Evolutionary conservation across 2,113 vertebrate genomes (phyloP).

Genomic region (Oreochromis niloticus): DNA sequence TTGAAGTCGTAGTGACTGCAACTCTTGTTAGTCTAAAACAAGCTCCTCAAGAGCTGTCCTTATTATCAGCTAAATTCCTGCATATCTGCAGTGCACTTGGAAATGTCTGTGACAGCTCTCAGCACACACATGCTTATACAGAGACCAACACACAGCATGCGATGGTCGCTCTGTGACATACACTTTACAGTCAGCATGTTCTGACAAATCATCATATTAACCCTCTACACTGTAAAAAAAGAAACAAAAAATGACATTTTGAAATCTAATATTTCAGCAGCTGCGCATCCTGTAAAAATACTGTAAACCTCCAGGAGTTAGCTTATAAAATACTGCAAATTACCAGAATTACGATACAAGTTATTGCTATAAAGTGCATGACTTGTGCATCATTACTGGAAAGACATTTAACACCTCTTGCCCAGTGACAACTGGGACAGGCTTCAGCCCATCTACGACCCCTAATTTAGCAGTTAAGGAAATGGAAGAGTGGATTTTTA

Average conservation of each 20-base stretch:
- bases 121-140: background rate
- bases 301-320: background rate
- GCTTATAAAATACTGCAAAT: background rate
- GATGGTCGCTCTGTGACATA: background rate
- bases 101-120: background rate
- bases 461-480: background rate
- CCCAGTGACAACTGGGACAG: background rate
- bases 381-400: background rate
- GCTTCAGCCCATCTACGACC: background rate
- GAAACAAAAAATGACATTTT: background rate
- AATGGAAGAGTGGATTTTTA: too few species aligned
- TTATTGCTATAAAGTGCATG: background rate
- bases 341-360: background rate
- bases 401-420: background rate
- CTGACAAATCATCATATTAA: background rate
- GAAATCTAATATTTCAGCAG: background rate
- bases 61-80: background rate
- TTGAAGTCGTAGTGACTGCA: background rate
- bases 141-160: background rate
- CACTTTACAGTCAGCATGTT: background rate
- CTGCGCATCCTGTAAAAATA: background rate
- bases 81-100: background rate
- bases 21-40: background rate
- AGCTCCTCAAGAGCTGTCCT: background rate
- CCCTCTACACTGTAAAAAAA: background rate